phyloP scores from a whole-genome alignment of 2,113 vertebrate genomes.

The Otis tarda region DNA sequence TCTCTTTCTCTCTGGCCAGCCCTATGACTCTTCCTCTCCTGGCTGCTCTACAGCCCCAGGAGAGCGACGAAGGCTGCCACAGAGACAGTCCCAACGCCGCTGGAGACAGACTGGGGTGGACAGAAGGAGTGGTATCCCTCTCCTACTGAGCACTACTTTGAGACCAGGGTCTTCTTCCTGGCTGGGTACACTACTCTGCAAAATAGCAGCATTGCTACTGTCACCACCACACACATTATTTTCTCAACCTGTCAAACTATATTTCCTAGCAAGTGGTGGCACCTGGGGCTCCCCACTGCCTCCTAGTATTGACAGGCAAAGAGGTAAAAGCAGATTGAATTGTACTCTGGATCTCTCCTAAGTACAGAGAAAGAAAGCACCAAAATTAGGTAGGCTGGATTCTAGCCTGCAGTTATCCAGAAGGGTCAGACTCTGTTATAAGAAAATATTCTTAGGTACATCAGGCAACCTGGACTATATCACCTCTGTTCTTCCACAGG shows the following conservation, averaged over 20 bases:
- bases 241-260: background rate
- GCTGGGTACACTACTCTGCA: background rate
- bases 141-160: background rate
- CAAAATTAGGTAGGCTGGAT: background rate
- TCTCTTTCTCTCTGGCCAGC: background rate
- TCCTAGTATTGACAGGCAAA: background rate
- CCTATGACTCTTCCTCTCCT: background rate
- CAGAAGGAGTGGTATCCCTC: background rate
- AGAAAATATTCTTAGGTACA: background rate
- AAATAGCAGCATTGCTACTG: background rate
- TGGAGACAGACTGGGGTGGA: background rate
- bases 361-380: background rate
- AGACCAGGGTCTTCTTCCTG: background rate
- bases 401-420: background rate
- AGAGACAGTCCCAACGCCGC: background rate
- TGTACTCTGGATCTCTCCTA: background rate
- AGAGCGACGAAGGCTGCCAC: background rate
- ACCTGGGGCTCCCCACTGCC: background rate
- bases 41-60: background rate
- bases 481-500: background rate
- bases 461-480: background rate
- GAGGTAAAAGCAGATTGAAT: background rate
- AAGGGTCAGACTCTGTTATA: background rate
- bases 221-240: background rate
- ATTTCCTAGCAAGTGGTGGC: background rate